Evolutionary conservation across 1,140 invertebrate species (phyloP), one percentile per base, ranked within the genome.

Genomic region (Radopholus similis): DNA sequence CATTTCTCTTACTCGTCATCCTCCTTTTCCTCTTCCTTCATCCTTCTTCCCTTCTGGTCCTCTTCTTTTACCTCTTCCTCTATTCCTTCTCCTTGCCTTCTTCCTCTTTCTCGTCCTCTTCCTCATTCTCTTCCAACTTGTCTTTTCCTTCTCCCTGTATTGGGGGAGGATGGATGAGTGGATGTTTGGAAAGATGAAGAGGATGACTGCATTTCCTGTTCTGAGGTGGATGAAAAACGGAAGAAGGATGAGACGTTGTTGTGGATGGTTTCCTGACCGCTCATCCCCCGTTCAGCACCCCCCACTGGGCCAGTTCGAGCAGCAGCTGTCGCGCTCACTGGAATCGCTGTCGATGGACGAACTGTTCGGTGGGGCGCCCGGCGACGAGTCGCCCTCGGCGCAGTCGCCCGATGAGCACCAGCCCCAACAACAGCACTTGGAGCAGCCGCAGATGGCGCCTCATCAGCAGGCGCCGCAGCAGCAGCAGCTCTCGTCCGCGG

Each of bases 271-370:
- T 13, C 18, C 18, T 42, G 18, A 13, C n/a, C n/a, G n/a, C 18
- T n/a, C 6, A 6, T 49, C 44, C 8, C 1, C 26, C 18, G 18
- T 49, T 49, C 58, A 60, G 58, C 23, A 60, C 26, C 58, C 58
- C 3, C 35, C 35, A 60, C 37, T 60, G 23, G 58, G 21, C 8
- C 21, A 49, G 13, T 62, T 51, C 21, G 40, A 62, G 11, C 59
- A 49, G 21, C 26, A 60, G 42, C 47, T 60, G 30, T 60, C 58
- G 21, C 38, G 58, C 30, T 60, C 58, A n/a, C 18, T 62, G 18
- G 38, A 62, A 28, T 42, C 18, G 4, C 32, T 51, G 28, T 40
- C 35, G 11, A 62, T 62, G 40, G 40, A 62, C 30, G 38, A 62
- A 62, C 32, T 51, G 32, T 51, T 51, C 49, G 40, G 51, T 4